phyloP scores from a whole-genome alignment of 2,797 vertebrate species.

The Sebastes matsubarae region DNA sequence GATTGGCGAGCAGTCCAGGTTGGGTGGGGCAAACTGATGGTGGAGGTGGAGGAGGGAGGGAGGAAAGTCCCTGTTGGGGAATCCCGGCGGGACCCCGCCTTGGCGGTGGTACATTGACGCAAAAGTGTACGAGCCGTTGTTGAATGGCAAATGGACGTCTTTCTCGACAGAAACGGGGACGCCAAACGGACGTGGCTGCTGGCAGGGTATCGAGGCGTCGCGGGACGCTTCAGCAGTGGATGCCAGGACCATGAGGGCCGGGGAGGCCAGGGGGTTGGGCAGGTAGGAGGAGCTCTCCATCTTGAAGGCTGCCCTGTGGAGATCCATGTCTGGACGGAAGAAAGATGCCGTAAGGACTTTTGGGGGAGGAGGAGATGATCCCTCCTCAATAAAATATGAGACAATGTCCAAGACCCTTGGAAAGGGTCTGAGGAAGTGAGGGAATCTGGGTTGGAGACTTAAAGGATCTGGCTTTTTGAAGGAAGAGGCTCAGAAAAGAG shows the following conservation, averaged over 20 bases:
- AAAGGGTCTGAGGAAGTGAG: slow-evolving; percentile 43
- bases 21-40: slow-evolving; percentile 97
- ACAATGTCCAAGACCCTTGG: slow-evolving; percentile 59
- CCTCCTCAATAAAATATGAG: slow-evolving; percentile 54
- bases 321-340: slow-evolving; percentile 90
- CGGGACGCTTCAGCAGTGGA: slow-evolving; percentile 98
- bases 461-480: slow-evolving; percentile 28
- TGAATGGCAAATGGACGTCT: slow-evolving; percentile 98
- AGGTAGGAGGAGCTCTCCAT: slow-evolving; percentile 99
- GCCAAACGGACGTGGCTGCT: slow-evolving; percentile 96
- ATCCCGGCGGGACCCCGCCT: slow-evolving; percentile 92
- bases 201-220: slow-evolving; percentile 96
- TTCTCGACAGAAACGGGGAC: slow-evolving; percentile 96
- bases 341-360: slow-evolving; percentile 61
- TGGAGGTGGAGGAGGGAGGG: slow-evolving; percentile 97
- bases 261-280: slow-evolving; percentile 97
- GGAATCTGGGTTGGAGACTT: slow-evolving; percentile 26
- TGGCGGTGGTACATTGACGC: slow-evolving; percentile 99
- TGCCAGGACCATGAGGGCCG: slow-evolving; percentile 97
- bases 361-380: slow-evolving; percentile 67
- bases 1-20: slow-evolving; percentile 98
- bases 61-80: slow-evolving; percentile 97
- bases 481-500: slow-evolving; percentile 52
- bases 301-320: slow-evolving; percentile 99
- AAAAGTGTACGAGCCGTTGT: slow-evolving; percentile 98